phyloP scores from a whole-genome alignment of 2,888 invertebrate species.

The Linnaemya tessellans region DNA sequence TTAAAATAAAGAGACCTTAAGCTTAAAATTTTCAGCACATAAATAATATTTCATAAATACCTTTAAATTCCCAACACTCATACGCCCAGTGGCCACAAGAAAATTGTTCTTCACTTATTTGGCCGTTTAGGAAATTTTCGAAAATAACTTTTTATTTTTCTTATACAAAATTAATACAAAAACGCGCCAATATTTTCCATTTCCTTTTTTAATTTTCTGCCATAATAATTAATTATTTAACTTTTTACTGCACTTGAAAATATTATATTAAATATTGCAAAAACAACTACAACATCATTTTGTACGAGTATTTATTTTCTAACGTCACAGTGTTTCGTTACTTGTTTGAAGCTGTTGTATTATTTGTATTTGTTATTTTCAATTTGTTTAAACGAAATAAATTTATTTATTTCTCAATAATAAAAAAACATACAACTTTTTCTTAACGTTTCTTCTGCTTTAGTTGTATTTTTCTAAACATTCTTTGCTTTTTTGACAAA shows the following conservation, averaged over 20 bases:
- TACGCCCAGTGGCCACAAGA: slow-evolving; percentile 41
- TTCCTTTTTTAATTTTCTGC: background rate
- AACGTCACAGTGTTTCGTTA: slow-evolving; percentile 30
- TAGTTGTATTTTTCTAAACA: slow-evolving; percentile 24
- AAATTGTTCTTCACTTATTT: slow-evolving; percentile 10
- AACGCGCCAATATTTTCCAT: slow-evolving; percentile 29
- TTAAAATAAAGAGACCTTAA: no score
- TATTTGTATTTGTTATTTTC: slow-evolving; percentile 17
- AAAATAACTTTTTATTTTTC: slow-evolving; percentile 1
- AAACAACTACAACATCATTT: background rate
- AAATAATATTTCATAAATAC: slow-evolving; percentile 40
- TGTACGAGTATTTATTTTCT: slow-evolving; percentile 10
- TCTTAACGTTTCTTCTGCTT: slow-evolving; percentile 16
- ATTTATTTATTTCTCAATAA: slow-evolving; percentile 36
- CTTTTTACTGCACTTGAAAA: background rate
- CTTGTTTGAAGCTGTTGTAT: slow-evolving; percentile 7
- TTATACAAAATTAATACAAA: slow-evolving; percentile 37
- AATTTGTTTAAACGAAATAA: slow-evolving; percentile 4
- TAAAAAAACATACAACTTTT: slow-evolving; percentile 29
- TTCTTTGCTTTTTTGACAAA: slow-evolving; percentile 22
- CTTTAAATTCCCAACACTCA: slow-evolving; percentile 66
- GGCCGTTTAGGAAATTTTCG: background rate
- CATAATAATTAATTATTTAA: background rate
- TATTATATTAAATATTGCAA: background rate
- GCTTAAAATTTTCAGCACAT: no score